Conservation (phyloP, 2,113 vertebrate genomes). For the Nothocercus nigrocapillus region DNA sequence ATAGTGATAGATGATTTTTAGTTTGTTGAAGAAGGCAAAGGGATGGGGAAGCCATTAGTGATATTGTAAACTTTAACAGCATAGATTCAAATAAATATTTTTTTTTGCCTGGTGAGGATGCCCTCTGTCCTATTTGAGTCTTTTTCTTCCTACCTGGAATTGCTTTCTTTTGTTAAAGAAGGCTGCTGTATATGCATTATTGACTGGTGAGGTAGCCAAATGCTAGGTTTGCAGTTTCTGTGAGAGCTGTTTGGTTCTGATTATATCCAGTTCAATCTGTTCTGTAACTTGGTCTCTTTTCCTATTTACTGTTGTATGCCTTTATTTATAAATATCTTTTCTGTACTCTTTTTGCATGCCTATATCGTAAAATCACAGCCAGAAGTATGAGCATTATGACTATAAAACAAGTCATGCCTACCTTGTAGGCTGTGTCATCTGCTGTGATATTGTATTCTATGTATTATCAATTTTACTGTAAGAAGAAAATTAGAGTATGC, state of each 20-base stretch:
- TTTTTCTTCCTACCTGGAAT: conserved; percentile 43
- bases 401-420: conserved; percentile 61
- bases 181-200: conserved; percentile 8
- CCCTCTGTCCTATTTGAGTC: neutral
- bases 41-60: conserved; percentile 9
- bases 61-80: neutral
- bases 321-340: conserved; percentile 41
- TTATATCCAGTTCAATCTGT: conserved; percentile 52
- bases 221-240: conserved; percentile 55
- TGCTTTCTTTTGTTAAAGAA: conserved; percentile 61
- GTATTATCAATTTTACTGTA: conserved; percentile 73
- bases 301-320: conserved; percentile 32
- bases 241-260: conserved; percentile 51
- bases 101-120: conserved; percentile 1
- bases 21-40: conserved; percentile 1
- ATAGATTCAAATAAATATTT: conserved; percentile 9
- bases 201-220: conserved; percentile 45
- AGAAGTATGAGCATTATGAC: conserved; percentile 40
- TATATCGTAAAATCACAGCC: conserved; percentile 54
- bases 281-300: conserved; percentile 25
- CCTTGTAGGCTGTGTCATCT: conserved; percentile 59
- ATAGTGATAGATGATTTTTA: conserved; percentile 48
- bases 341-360: conserved; percentile 26
- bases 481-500: conserved; percentile 72
- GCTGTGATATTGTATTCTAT: conserved; percentile 54